These are phyloP conservation scores for Bufotes viridis DNA, from an alignment of 2,797 vertebrate species.

Conservation along the genomic window DNA sequence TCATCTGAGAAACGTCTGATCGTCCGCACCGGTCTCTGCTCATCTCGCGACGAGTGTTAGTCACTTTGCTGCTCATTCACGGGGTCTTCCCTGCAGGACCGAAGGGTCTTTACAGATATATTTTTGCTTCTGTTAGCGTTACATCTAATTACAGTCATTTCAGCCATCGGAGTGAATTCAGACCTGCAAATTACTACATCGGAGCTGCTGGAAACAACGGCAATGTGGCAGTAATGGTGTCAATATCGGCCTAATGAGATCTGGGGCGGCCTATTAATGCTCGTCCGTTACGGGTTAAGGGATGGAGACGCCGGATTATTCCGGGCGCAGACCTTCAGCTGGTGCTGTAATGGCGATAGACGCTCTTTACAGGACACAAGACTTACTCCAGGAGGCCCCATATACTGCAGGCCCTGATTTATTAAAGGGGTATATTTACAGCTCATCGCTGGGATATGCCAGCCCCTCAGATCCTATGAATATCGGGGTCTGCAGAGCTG, in stretches of 20 bases:
- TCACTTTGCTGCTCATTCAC: not conserved
- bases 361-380: not conserved
- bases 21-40: not conserved
- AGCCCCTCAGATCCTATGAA: too few relatives aligned
- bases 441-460: too few relatives aligned
- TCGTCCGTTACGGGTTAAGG: not conserved
- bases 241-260: not conserved
- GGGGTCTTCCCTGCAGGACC: not conserved
- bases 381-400: not conserved
- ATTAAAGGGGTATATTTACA: too few relatives aligned
- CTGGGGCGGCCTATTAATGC: not conserved
- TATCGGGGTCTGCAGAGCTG: too few relatives aligned
- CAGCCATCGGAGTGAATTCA: not conserved
- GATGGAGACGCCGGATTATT: not conserved
- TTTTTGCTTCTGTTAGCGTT: not conserved
- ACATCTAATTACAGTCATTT: not conserved
- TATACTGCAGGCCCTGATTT: not conserved
- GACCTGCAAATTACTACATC: not conserved
- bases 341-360: not conserved
- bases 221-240: not conserved
- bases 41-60: rapidly evolving
- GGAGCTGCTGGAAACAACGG: not conserved
- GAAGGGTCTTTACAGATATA: not conserved
- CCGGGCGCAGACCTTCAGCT: not conserved
- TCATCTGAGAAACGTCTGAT: not conserved